These are phyloP conservation scores for Sarcoramphus papa DNA, from an alignment of 2,797 vertebrate genomes.

Conservation along the genomic window DNA sequence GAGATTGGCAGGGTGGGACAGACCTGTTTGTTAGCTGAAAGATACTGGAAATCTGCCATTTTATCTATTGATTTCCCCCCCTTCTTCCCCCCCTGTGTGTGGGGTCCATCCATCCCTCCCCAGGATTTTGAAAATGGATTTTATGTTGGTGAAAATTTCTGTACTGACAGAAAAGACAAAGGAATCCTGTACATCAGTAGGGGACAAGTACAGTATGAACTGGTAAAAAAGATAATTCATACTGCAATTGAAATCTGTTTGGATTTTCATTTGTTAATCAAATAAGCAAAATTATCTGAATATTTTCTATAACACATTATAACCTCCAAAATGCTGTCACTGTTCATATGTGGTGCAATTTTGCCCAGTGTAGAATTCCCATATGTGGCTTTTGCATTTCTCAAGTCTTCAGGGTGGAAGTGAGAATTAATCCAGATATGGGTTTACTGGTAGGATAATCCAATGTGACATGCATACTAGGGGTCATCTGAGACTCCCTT, in stretches of 20 bases:
- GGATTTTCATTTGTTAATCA: neutral
- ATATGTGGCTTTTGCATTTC: neutral
- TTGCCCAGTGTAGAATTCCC: neutral
- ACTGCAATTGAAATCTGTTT: neutral
- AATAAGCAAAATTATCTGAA: neutral
- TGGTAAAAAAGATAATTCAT: neutral
- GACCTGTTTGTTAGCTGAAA: constrained; percentile 1
- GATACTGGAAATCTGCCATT: neutral
- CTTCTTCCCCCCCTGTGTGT: neutral
- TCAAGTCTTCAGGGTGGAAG: neutral
- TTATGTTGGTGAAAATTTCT: neutral
- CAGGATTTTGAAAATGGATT: neutral
- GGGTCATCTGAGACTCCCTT: neutral
- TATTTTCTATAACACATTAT: neutral
- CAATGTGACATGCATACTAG: neutral
- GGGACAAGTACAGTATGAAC: neutral
- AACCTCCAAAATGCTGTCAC: neutral
- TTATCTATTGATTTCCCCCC: neutral
- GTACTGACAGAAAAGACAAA: neutral
- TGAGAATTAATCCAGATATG: neutral
- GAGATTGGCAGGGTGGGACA: neutral
- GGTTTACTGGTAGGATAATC: neutral
- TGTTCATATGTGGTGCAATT: neutral
- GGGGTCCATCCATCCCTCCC: rapidly evolving
- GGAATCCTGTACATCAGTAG: neutral